Evolutionary conservation across 2,888 invertebrate species (phyloP).

Genomic region (Megaustenia siamemsis): DNA sequence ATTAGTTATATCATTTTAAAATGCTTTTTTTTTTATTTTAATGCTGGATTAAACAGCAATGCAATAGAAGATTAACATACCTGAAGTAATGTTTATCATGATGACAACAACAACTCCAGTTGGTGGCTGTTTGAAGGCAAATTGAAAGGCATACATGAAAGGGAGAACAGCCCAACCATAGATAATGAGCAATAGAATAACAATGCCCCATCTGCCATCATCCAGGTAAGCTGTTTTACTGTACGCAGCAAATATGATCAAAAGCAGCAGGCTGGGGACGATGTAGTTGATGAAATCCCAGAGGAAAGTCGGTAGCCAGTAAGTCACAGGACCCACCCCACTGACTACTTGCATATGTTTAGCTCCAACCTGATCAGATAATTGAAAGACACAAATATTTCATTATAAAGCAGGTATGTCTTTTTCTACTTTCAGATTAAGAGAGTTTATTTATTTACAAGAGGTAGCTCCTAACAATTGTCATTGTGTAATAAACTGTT

Average conservation of each 20-base stretch:
- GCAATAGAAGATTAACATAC: conserved; percentile 79
- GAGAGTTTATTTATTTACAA: no score
- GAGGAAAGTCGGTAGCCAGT: conserved; percentile 86
- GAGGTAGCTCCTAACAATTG: no score
- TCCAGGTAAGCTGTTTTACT: conserved; percentile 82
- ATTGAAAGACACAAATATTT: no score
- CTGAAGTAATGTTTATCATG: conserved; percentile 87
- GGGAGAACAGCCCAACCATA: conserved; percentile 85
- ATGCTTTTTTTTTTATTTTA: no score
- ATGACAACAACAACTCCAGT: conserved; percentile 88
- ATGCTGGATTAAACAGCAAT: no score
- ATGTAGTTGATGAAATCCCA: conserved; percentile 86
- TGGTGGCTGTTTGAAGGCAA: conserved; percentile 86
- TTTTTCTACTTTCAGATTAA: no score
- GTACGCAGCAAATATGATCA: conserved; percentile 85
- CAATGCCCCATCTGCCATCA: conserved; percentile 62
- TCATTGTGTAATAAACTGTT: no score
- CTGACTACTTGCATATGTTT: conserved; percentile 70
- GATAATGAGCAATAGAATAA: conserved; percentile 82
- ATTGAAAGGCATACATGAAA: conserved; percentile 85
- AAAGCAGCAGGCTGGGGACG: conserved; percentile 82
- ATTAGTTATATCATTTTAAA: no score
- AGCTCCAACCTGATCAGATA: conserved; percentile 25
- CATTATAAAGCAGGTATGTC: no score
- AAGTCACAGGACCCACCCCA: conserved; percentile 80